These are phyloP conservation scores for Pseudomyrmex pallidus DNA, from an alignment of 1,140 invertebrate genomes.

Conservation along the genomic window DNA sequence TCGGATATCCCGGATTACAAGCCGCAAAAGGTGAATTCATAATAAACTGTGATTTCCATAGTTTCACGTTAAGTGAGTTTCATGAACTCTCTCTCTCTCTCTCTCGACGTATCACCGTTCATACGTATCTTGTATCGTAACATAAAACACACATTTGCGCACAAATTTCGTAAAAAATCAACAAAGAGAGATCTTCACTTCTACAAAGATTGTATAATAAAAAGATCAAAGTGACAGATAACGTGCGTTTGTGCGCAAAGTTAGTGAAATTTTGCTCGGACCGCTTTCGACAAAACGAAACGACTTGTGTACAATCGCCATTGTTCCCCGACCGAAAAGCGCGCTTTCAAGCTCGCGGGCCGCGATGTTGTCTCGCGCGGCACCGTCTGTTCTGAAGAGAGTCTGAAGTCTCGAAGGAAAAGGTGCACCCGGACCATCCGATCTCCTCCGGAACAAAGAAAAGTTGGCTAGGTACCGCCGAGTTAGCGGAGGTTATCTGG, in stretches of 20 bases:
- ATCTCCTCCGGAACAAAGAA: conserved; percentile 67
- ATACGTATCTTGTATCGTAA: background rate
- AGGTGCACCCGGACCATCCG: conserved; percentile 41
- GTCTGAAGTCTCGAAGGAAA: conserved; percentile 21
- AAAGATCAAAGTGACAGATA: too few species aligned
- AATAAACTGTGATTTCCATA: conserved; percentile 4
- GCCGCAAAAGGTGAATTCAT: background rate
- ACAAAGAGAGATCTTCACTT: too few species aligned
- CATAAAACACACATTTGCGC: too few species aligned
- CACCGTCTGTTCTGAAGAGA: conserved; percentile 51
- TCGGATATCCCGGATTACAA: conserved; percentile 13
- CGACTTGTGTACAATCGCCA: conserved; percentile 37
- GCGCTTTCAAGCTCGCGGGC: conserved; percentile 20
- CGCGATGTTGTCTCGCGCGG: conserved; percentile 63
- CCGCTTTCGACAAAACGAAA: conserved; percentile 8
- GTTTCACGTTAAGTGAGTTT: background rate
- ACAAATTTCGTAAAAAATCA: too few species aligned
- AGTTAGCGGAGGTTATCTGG: conserved; percentile 70
- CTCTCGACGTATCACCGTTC: background rate
- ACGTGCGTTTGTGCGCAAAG: background rate
- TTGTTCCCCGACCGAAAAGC: conserved; percentile 63
- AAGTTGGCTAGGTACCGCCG: conserved; percentile 65
- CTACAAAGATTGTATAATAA: too few species aligned
- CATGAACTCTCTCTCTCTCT: background rate
- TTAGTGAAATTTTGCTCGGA: conserved; percentile 16